A percentile compares a stretch with the other conserved stretches of the same genome.
Evolutionary conservation across 1,140 invertebrate genomes (phyloP).

Genomic region (Teleogryllus occipitalis): DNA sequence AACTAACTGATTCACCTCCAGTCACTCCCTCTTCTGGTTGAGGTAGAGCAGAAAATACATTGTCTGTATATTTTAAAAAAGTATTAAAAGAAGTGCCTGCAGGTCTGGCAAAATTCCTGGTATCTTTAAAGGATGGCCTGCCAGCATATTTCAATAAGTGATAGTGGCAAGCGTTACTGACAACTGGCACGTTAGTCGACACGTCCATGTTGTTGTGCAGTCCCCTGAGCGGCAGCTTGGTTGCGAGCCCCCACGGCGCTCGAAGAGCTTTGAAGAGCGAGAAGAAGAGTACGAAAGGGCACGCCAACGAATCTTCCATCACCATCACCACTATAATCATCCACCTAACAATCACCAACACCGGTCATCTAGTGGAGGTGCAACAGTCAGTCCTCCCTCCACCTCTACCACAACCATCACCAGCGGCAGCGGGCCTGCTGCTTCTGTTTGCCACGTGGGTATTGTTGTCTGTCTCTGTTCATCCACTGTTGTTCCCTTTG

Average conservation of each 20-base stretch:
- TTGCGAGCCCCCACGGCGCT: constrained; percentile 58
- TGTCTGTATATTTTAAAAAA: too few species aligned
- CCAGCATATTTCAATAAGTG: too few species aligned
- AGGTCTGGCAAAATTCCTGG: too few species aligned
- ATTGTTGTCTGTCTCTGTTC: not conserved
- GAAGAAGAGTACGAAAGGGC: constrained; percentile 81
- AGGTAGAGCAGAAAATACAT: too few species aligned
- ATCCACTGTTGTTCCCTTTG: not conserved
- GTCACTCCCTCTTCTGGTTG: too few species aligned
- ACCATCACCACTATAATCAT: constrained; percentile 25
- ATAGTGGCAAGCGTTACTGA: too few species aligned
- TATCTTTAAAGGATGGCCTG: too few species aligned
- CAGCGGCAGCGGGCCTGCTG: not conserved
- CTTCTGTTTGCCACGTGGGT: not conserved
- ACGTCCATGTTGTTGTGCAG: constrained; percentile 30
- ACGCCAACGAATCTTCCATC: constrained; percentile 71
- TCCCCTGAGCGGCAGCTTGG: constrained; percentile 51
- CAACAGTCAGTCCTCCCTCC: not conserved
- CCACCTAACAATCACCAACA: not conserved
- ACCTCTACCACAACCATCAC: not conserved
- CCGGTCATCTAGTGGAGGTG: not conserved
- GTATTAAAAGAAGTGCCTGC: too few species aligned
- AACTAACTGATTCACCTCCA: too few species aligned
- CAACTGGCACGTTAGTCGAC: not conserved
- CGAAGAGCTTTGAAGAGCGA: constrained; percentile 81